These are phyloP conservation scores for Chloroclysta siterata DNA, from an alignment of 2,888 invertebrate genomes.

Conservation along the genomic window DNA sequence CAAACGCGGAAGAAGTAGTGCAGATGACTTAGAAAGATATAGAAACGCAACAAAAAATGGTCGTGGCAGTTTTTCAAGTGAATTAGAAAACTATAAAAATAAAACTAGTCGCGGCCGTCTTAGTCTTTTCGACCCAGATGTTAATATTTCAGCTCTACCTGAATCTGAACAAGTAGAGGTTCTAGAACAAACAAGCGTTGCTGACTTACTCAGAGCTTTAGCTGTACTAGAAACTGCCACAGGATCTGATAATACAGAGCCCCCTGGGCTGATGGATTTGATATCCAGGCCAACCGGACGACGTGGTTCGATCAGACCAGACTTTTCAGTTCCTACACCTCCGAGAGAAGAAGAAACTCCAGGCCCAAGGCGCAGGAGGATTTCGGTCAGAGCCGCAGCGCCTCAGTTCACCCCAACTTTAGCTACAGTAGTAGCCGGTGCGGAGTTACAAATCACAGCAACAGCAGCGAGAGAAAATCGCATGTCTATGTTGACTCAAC, in stretches of 20 bases:
- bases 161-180: conserved; percentile 85
- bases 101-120: conserved; percentile 72
- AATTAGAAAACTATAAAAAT: conserved; percentile 71
- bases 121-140: conserved; percentile 77
- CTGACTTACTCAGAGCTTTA: conserved; percentile 91
- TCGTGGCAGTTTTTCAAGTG: conserved; percentile 55
- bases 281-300: conserved; percentile 59
- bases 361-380: conserved; percentile 69
- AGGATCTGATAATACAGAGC: conserved; percentile 40
- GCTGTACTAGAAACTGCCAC: conserved; percentile 86
- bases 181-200: conserved; percentile 92
- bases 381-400: conserved; percentile 73
- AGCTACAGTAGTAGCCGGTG: conserved; percentile 78
- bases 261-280: conserved; percentile 61
- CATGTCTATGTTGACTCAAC: conserved; percentile 75
- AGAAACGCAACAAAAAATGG: conserved; percentile 52
- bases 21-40: conserved; percentile 59
- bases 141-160: conserved; percentile 69
- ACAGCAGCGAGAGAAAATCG: conserved; percentile 74
- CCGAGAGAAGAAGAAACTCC: conserved; percentile 61
- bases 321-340: conserved; percentile 59
- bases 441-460: conserved; percentile 75
- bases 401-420: conserved; percentile 77
- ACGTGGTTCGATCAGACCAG: conserved; percentile 70
- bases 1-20: conserved; percentile 61